Evolutionary conservation across 2,888 invertebrate species (phyloP).

Genomic region (Callyntrura sp.): DNA sequence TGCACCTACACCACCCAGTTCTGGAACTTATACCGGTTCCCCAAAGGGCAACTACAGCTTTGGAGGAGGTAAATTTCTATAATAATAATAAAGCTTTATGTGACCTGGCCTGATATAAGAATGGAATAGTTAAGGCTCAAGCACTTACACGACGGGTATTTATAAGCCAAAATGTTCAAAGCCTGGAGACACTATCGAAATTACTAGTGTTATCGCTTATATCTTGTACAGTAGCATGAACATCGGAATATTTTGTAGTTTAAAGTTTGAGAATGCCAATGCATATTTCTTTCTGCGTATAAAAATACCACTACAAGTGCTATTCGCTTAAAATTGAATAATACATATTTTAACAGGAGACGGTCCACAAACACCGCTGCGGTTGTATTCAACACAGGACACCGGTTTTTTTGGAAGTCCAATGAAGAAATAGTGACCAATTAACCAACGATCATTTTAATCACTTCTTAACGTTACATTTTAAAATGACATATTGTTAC

Average conservation of each 20-base stretch:
- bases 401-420: slow-evolving; percentile 51
- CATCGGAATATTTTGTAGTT: no score
- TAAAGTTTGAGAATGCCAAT: no score
- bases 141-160: no score
- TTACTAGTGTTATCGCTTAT: no score
- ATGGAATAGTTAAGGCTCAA: no score
- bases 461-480: neutral
- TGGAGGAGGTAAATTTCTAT: slow-evolving; percentile 4
- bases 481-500: neutral
- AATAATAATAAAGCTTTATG: neutral
- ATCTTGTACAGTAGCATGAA: no score
- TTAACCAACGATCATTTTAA: neutral
- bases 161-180: no score
- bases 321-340: no score
- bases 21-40: slow-evolving; percentile 34
- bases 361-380: slow-evolving; percentile 10
- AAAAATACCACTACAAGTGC: no score
- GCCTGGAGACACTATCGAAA: no score
- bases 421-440: slow-evolving; percentile 11
- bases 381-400: slow-evolving; percentile 65
- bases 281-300: no score
- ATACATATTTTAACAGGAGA: slow-evolving; percentile 63
- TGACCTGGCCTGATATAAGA: no score
- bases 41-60: neutral
- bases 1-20: slow-evolving; percentile 60